A percentile compares a stretch with the other conserved stretches of the same genome.
Evolutionary conservation across 2,888 invertebrate genomes (phyloP).

Genomic region (Athetis lepigone): DNA sequence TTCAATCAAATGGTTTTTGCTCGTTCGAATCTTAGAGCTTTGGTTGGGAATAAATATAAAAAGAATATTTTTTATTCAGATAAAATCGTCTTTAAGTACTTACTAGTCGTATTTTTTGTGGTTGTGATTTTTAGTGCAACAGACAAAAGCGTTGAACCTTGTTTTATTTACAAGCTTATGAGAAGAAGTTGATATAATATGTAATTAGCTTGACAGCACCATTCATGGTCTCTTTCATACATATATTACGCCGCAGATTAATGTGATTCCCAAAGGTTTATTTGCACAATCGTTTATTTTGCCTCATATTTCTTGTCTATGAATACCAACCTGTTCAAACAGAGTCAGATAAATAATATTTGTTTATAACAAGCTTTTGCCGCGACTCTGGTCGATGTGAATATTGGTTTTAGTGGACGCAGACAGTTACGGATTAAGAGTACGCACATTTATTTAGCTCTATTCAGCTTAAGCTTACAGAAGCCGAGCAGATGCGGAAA

Average conservation of each 20-base stretch:
- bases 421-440: no score
- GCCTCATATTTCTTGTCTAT: slow-evolving; percentile 26
- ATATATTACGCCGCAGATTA: not conserved
- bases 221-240: not conserved
- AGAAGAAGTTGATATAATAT: not conserved
- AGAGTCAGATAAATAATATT: slow-evolving; percentile 42
- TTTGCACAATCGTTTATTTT: slow-evolving; percentile 13
- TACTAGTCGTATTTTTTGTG: not conserved
- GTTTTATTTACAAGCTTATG: not conserved
- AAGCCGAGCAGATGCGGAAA: no score
- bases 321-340: slow-evolving; percentile 5
- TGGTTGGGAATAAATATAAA: not conserved
- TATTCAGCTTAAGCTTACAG: no score
- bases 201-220: not conserved
- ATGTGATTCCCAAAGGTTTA: not conserved
- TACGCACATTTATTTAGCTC: no score
- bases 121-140: not conserved
- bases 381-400: no score
- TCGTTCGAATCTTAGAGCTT: not conserved
- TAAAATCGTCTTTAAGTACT: not conserved
- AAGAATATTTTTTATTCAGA: not conserved
- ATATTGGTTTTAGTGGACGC: no score
- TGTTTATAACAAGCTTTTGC: no score
- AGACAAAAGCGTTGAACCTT: not conserved
- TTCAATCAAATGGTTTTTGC: not conserved